Base-by-base conservation (phyloP, 2,797 vertebrate species). In the Miichthys miiuy region DNA sequence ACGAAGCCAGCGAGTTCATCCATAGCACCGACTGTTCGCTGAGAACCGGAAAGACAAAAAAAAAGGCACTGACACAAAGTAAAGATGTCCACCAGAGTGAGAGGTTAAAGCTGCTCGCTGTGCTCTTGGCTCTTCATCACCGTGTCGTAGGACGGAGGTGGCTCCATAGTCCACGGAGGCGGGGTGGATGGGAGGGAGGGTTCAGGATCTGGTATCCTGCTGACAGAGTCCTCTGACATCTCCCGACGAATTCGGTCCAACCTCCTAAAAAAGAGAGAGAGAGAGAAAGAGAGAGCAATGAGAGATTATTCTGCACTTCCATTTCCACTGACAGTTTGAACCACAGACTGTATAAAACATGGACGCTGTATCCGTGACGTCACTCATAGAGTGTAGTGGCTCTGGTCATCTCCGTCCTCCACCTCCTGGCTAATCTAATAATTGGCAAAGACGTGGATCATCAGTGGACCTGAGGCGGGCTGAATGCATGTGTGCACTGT, bases 201-300 rank as follows among this genome's bases (percentile, higher is more conserved):
- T 51, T 91, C 92, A 5, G 90, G 90, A 27, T 92, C 90, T 0
- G 89, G 81, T 3, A 75, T 42, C 7, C 63, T 68, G 58, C 70
- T 79, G 47, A 90, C 92, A 0, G 91, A 89, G 76, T 96, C 89
- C 20, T 91, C 88, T 0, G 94, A 94, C 71, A 95, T 95, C 84
- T 95, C 94, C 23, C 95, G 90, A 8, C 95, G 84, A 0, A 96
- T 96, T 54, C 96, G 66, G 38, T 97, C 97, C 92, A 97, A 91
- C 79, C 90, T 92, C 90, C 94, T 95, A 80, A 66, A 38, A 46
- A 46, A 2, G 21, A 63, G 21, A 58, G 47, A 14, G 3, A 5
- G 17, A 2, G 21, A 57, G 23, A 56, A 46, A 12, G 4, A 5
- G 21, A 64, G 17, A 72, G 41, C 41, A 42, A 13, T 13, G 11